Base-by-base conservation (phyloP, 1,140 invertebrate genomes). In the Saxidomus purpurata region DNA sequence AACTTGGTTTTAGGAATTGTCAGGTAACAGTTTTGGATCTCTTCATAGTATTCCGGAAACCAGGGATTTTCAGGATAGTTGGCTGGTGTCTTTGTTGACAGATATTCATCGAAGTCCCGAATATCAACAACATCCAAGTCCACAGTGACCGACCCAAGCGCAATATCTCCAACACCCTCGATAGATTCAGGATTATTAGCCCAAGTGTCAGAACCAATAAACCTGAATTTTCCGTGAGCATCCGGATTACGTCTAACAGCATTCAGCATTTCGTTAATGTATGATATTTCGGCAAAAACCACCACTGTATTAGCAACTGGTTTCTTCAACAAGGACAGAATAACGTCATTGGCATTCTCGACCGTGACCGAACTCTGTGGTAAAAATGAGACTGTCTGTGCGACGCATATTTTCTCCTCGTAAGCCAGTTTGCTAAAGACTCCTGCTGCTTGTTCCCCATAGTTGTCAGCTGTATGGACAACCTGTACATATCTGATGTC, bases 1-100 rank as follows among this genome's bases (percentile, higher is more conserved):
- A 93, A 93, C 34, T n/a, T 74, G 17, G 82, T 69, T 25, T 90
- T 69, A 13, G 91, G 89, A 13, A 92, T 91, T 25, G 90, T 89
- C 19, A 93, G 74, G 77, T 95, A 95, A 87, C 95, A 95, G 77
- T 95, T 90, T 6, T 91, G 89, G 52, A 94, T 92, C 25, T 90
- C 80, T 87, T 95, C 93, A 89, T 95, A 95, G 84, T 93, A 95
- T 84, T 95, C 94, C 17, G 91, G 91, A 80, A 95, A 95, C 95
- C 95, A 95, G 0, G 94, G 94, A 81, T 95, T 95, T 40, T 93
- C 92, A 43, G 87, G 90, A 15, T 94, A 93, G 79, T 94, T 94
- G 25, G 90, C 89, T 43, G 93, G 93, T 34, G 90, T 93, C 81
- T 93, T 94, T n/a, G 81, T 82, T 22, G 89, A 81, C 9, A 95